Conservation (phyloP, 2,888 invertebrate genomes). For the Chaetogeoica ovagalla region DNA sequence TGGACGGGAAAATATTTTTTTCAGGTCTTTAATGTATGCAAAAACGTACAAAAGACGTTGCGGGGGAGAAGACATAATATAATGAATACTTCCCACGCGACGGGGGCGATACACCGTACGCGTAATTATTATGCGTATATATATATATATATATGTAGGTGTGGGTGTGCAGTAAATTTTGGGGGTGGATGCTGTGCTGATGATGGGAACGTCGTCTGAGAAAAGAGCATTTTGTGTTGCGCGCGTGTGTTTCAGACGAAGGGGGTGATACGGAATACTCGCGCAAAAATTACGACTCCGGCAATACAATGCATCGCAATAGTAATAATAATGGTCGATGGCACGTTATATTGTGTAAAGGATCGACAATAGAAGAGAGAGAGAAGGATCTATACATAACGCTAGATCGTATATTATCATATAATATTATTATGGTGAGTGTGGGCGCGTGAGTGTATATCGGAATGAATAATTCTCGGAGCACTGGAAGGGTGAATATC, state of each 20-base stretch:
- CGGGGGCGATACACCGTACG: neutral
- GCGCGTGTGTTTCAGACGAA: neutral
- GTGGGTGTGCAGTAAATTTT: neutral
- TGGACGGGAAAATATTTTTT: neutral
- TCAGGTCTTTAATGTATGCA: neutral
- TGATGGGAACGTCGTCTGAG: slow-evolving; percentile 14
- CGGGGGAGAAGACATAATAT: slow-evolving; percentile 20
- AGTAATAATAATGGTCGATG: too few relatives aligned
- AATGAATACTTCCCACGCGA: slow-evolving; percentile 9
- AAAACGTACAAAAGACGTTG: slow-evolving; percentile 14
- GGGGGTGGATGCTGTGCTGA: slow-evolving; percentile 14
- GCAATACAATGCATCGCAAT: neutral
- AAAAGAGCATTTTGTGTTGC: slow-evolving; percentile 12
- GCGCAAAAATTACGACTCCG: neutral
- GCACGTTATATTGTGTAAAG: too few relatives aligned
- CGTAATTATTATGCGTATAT: neutral
- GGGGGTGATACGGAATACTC: neutral
- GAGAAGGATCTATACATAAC: too few relatives aligned
- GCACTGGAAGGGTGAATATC: too few relatives aligned
- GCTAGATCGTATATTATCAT: too few relatives aligned
- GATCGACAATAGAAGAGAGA: too few relatives aligned
- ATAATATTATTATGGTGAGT: too few relatives aligned
- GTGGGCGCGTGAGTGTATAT: too few relatives aligned
- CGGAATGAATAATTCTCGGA: too few relatives aligned
- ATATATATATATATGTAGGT: too few relatives aligned